phyloP scores from a whole-genome alignment of 2,113 vertebrate genomes.

The Epinephelus fuscoguttatus region DNA sequence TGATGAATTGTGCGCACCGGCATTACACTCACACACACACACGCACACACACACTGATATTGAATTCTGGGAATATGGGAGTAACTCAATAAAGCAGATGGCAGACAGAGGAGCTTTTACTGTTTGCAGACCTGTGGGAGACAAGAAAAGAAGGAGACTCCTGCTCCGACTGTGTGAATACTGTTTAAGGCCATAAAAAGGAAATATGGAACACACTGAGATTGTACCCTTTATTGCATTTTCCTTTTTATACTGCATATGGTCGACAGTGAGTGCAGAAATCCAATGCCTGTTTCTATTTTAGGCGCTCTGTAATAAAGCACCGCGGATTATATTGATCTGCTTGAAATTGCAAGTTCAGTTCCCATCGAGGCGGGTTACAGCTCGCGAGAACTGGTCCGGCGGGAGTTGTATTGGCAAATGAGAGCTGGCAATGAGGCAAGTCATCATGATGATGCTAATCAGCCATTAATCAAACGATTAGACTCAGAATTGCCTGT shows the following conservation, averaged over 20 bases:
- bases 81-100: conserved; percentile 44
- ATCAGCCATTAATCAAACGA: conserved; percentile 50
- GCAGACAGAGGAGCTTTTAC: conserved; percentile 45
- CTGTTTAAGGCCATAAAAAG: conserved; percentile 16
- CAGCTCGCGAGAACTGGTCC: conserved; percentile 8
- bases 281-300: conserved; percentile 52
- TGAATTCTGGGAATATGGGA: conserved; percentile 34
- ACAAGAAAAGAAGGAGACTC: conserved; percentile 31
- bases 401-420: conserved; percentile 42
- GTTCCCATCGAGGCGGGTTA: conserved; percentile 41
- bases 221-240: conserved; percentile 11
- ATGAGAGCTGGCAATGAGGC: conserved; percentile 29
- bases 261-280: conserved; percentile 17
- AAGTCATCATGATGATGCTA: conserved; percentile 43
- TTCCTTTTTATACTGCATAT: neutral
- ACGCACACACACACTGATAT: conserved; percentile 9
- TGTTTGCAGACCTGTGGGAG: conserved; percentile 44
- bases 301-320: conserved; percentile 35
- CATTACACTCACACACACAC: neutral
- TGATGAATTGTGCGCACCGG: neutral
- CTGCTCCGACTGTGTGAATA: conserved; percentile 11
- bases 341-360: conserved; percentile 41
- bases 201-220: conserved; percentile 14
- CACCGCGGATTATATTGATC: conserved; percentile 57
- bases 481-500: neutral